Evolutionary conservation across 1,140 invertebrate genomes (phyloP), one percentile per base, ranked within the genome.

Genomic region (Globodera ellingtonae): DNA sequence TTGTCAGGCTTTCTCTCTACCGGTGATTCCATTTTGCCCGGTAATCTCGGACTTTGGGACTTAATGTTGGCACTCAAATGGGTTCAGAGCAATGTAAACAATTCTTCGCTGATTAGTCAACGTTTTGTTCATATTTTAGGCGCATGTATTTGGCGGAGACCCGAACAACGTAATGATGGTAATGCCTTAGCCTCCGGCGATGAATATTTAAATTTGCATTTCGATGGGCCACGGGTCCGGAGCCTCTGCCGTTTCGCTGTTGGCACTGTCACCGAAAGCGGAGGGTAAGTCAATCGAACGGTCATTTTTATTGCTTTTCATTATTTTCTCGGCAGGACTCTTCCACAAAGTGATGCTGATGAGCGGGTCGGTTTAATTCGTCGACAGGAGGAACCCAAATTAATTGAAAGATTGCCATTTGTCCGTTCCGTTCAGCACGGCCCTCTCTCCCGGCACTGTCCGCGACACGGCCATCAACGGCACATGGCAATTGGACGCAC

Each of bases 41-140:
- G 96, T n/a, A 98, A 98, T 90, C 93, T 94, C 66, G 97, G 96
- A 10, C 90, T 98, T 79, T 96, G 95, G 90, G 96, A 98, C 90
- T 95, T 97, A 90, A 91, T 96, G 82, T 94, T 97, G 94, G 96
- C 95, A 7, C 91, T 97, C 48, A 93, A 95, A 89, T 97, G 95
- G 94, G 84, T 89, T 21, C 83, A 89, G 75, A 82, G 80, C 50
- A 98, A 98, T 90, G 75, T 77, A 48, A 50, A 62, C 5, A 24
- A 18, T 56, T 15, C 18, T 4, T 7, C 3, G 3, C 4, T 10
- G 47, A 44, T 9, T 35, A n/a, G n/a, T 59, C n/a, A 21, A 13
- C n/a, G 0, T 5, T 52, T 59, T 21, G 21, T 59, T 9, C n/a
- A 3, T 24, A 76, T 76, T 24, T 65, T 44, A 77, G 75, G 96